A percentile compares a stretch with the other conserved stretches of the same genome.
Conservation (phyloP, 2,888 invertebrate genomes). For the Fragum whitleyi region DNA sequence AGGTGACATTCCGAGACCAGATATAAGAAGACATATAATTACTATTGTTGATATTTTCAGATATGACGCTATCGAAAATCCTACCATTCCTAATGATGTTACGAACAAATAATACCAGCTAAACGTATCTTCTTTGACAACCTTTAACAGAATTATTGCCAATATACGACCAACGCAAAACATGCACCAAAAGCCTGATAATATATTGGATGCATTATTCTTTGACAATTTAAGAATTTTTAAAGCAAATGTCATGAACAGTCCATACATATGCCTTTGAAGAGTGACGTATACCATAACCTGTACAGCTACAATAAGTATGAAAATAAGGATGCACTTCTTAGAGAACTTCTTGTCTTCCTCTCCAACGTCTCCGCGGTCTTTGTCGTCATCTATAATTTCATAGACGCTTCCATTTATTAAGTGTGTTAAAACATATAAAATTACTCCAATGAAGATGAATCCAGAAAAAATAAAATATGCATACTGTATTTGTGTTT, state of each 20-base stretch:
- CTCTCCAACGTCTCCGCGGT: background rate
- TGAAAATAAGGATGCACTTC: background rate
- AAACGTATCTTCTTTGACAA: background rate
- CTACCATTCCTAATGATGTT: background rate
- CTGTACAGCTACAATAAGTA: background rate
- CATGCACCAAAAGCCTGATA: slow-evolving; percentile 4
- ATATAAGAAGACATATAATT: background rate
- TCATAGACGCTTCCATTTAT: background rate
- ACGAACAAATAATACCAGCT: background rate
- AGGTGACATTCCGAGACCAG: slow-evolving; percentile 8
- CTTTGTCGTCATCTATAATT: background rate
- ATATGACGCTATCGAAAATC: background rate
- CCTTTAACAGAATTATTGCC: background rate
- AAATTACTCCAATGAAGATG: background rate
- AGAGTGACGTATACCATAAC: background rate
- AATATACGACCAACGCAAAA: slow-evolving; percentile 2
- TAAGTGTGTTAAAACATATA: background rate
- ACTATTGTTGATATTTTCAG: background rate
- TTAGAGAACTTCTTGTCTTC: background rate
- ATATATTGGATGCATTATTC: background rate
- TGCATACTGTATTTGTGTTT: slow-evolving; percentile 1
- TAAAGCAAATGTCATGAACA: slow-evolving; percentile 4
- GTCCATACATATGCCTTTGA: slow-evolving; percentile 9
- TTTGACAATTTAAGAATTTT: background rate
- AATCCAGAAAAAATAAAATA: background rate